A percentile compares a stretch with the other conserved stretches of the same genome.
Conservation (phyloP, 2,888 invertebrate genomes). For the Rhagophthalmus giganteus region DNA sequence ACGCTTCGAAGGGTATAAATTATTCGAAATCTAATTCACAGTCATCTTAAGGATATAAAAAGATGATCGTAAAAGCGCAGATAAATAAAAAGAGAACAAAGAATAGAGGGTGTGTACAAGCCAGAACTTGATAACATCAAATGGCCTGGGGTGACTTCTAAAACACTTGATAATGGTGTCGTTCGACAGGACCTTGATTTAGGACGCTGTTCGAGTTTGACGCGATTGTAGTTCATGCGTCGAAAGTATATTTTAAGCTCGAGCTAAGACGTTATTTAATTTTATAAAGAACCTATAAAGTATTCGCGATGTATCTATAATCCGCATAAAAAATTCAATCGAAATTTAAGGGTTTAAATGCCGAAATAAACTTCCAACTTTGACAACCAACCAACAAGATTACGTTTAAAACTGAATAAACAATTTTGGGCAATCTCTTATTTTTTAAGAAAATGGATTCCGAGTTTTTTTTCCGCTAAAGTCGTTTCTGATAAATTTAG, state of each 20-base stretch:
- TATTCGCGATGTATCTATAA: too few relatives aligned
- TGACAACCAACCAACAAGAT: too few relatives aligned
- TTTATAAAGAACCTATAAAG: too few relatives aligned
- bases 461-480: too few relatives aligned
- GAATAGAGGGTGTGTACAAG: slow-evolving; percentile 46
- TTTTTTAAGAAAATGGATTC: too few relatives aligned
- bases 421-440: too few relatives aligned
- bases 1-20: slow-evolving; percentile 18
- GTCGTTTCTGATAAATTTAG: too few relatives aligned
- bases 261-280: too few relatives aligned
- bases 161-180: slow-evolving; percentile 48
- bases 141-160: slow-evolving; percentile 42
- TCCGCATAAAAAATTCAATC: too few relatives aligned
- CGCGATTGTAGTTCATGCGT: slow-evolving; percentile 23
- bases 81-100: slow-evolving; percentile 44
- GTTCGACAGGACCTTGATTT: slow-evolving; percentile 48
- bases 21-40: slow-evolving; percentile 41
- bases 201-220: slow-evolving; percentile 39
- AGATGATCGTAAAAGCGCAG: slow-evolving; percentile 40
- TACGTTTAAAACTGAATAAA: too few relatives aligned
- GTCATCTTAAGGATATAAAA: slow-evolving; percentile 41
- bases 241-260: slow-evolving; percentile 22
- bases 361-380: too few relatives aligned
- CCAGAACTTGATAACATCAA: slow-evolving; percentile 46
- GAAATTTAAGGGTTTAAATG: too few relatives aligned